A percentile compares a stretch with the other conserved stretches of the same genome.
Conservation (phyloP, 2,888 invertebrate species). For the Coelogynopora nodosa region DNA sequence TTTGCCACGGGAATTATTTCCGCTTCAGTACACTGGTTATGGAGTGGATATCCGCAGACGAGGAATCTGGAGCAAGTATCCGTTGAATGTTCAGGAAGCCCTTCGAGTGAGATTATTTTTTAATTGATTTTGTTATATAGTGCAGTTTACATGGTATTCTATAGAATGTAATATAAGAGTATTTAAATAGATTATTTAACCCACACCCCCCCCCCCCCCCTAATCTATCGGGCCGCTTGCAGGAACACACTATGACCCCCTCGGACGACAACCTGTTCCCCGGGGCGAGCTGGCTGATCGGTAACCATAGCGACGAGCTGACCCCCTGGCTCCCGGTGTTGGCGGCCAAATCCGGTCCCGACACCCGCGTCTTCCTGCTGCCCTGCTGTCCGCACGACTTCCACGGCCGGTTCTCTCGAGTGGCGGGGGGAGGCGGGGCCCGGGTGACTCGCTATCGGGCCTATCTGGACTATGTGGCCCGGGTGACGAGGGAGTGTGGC, state of each 20-base stretch:
- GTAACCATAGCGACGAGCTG: slow-evolving; percentile 97
- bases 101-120: neutral
- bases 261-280: slow-evolving; percentile 29
- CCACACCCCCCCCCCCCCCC: no score
- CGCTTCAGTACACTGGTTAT: slow-evolving; percentile 63
- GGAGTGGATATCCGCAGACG: slow-evolving; percentile 77
- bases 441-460: slow-evolving; percentile 70
- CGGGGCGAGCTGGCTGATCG: slow-evolving; percentile 77
- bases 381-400: slow-evolving; percentile 94
- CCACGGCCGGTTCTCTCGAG: slow-evolving; percentile 75
- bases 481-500: slow-evolving; percentile 70
- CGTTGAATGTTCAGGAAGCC: slow-evolving; percentile 12
- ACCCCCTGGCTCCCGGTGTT: slow-evolving; percentile 96
- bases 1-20: no score
- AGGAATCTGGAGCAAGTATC: slow-evolving; percentile 78
- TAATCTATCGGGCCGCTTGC: no score
- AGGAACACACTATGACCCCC: slow-evolving; percentile 44
- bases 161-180: no score
- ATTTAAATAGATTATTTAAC: no score
- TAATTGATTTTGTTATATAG: neutral
- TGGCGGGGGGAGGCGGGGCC: slow-evolving; percentile 64
- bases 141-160: no score
- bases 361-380: slow-evolving; percentile 78
- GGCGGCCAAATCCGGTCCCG: slow-evolving; percentile 70
- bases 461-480: slow-evolving; percentile 63